phyloP scores from a whole-genome alignment of 2,797 vertebrate species.

The Micropoecilia bifurca region DNA sequence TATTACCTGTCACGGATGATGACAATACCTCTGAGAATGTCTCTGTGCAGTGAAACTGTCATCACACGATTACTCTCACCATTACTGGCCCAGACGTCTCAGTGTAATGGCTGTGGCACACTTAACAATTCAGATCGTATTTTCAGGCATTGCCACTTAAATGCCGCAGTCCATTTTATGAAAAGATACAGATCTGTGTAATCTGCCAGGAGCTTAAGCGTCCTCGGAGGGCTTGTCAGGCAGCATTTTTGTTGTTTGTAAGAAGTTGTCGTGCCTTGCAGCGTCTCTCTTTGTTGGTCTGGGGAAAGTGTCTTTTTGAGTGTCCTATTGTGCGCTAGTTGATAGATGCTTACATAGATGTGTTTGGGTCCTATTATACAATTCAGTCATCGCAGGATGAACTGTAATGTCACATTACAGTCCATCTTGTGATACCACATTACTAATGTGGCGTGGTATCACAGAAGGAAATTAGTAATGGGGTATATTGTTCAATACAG shows the following conservation, averaged over 20 bases:
- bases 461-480: background rate
- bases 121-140: slow-evolving; percentile 83
- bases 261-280: slow-evolving; percentile 77
- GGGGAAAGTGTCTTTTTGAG: slow-evolving; percentile 70
- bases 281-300: slow-evolving; percentile 72
- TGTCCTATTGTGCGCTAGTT: slow-evolving; percentile 71
- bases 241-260: slow-evolving; percentile 70
- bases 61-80: slow-evolving; percentile 86
- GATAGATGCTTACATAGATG: slow-evolving; percentile 64
- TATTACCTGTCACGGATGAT: slow-evolving; percentile 82
- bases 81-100: slow-evolving; percentile 79
- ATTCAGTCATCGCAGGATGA: slow-evolving; percentile 56
- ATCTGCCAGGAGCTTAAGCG: slow-evolving; percentile 75
- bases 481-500: slow-evolving; percentile 29
- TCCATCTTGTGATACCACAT: background rate
- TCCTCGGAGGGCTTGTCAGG: slow-evolving; percentile 78
- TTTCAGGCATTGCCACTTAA: slow-evolving; percentile 80
- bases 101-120: slow-evolving; percentile 78
- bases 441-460: background rate
- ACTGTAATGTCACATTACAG: slow-evolving; percentile 5
- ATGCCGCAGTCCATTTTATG: slow-evolving; percentile 80
- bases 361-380: slow-evolving; percentile 65
- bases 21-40: slow-evolving; percentile 83
- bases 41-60: slow-evolving; percentile 82
- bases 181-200: slow-evolving; percentile 84